Conservation (phyloP, 1,140 invertebrate species). For the Drosophila arawakana region DNA sequence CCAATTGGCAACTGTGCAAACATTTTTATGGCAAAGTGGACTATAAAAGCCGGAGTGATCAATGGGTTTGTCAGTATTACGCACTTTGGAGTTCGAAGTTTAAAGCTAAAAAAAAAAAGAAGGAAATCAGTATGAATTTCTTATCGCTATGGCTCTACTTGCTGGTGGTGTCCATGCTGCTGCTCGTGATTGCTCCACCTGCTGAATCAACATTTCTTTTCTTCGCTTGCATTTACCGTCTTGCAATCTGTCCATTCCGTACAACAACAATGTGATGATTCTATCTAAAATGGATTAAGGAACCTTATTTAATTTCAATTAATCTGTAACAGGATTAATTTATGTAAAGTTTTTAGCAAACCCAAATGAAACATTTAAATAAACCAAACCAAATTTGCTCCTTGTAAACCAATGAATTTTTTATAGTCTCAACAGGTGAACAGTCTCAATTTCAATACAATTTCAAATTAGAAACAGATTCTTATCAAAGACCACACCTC, state of each 20-base stretch:
- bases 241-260: constrained; percentile 61
- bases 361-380: no score
- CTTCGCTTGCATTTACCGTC: constrained; percentile 57
- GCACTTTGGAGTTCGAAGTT: background rate
- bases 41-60: constrained; percentile 26
- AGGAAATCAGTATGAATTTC: constrained; percentile 33
- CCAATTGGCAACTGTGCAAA: constrained; percentile 36
- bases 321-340: no score
- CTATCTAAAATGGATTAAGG: no score
- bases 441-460: background rate
- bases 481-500: background rate
- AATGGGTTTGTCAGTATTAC: background rate
- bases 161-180: constrained; percentile 43
- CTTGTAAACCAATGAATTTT: background rate
- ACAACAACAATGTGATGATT: constrained; percentile 36
- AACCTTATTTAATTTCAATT: no score
- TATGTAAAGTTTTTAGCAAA: no score
- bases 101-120: background rate
- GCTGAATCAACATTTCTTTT: constrained; percentile 59
- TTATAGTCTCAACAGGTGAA: background rate
- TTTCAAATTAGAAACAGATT: background rate
- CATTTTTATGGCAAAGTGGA: background rate
- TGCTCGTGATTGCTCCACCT: constrained; percentile 46
- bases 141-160: constrained; percentile 40
- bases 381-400: no score